A percentile compares a stretch with the other conserved stretches of the same genome.
Conservation (phyloP, 2,888 invertebrate genomes). For the Melinaea marsaeus region DNA sequence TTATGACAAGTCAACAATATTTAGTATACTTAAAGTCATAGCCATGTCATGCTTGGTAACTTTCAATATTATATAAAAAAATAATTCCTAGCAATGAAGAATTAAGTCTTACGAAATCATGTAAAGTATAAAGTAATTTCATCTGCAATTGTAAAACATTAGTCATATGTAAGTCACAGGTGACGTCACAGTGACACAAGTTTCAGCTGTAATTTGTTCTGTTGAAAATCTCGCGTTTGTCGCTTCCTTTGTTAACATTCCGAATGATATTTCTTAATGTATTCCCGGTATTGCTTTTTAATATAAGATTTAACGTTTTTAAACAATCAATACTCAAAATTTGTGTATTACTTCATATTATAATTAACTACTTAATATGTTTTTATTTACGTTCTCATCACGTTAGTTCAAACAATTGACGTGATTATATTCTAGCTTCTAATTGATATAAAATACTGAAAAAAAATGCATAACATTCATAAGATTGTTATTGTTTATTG, state of each 20-base stretch:
- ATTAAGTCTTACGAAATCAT: not conserved
- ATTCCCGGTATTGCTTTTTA: conserved; percentile 27
- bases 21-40: no score
- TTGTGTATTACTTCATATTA: no score
- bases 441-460: no score
- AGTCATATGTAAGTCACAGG: conserved; percentile 17
- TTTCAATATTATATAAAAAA: not conserved
- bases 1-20: no score
- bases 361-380: no score
- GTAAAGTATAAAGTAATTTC: not conserved
- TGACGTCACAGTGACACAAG: conserved; percentile 26
- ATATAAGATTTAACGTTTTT: not conserved
- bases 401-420: no score
- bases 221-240: conserved; percentile 42
- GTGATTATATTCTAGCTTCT: no score
- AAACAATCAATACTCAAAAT: no score
- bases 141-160: conserved; percentile 5
- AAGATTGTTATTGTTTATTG: no score
- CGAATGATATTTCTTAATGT: conserved; percentile 43
- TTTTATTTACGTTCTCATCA: no score
- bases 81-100: not conserved
- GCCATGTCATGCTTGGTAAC: not conserved
- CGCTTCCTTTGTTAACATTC: conserved; percentile 53
- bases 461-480: no score
- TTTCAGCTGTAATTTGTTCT: conserved; percentile 28